A percentile compares a stretch with the other conserved stretches of the same genome.
Evolutionary conservation across 2,113 vertebrate genomes (phyloP).

Genomic region (Cavia aperea): DNA sequence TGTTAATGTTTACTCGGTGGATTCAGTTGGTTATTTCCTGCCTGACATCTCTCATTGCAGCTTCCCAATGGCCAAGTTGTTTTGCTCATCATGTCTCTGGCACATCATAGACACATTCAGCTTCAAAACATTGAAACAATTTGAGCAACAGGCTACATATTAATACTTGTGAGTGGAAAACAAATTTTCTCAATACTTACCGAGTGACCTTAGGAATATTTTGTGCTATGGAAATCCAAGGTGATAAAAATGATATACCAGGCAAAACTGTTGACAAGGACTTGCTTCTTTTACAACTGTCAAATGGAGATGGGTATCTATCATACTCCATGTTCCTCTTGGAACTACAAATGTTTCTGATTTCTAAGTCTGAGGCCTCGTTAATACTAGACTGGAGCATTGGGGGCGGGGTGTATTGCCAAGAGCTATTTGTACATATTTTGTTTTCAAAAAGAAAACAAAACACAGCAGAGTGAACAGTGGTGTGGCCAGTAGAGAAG

Average conservation of each 20-base stretch:
- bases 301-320: neutral
- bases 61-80: neutral
- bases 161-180: neutral
- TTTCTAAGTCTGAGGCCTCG: neutral
- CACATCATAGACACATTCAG: neutral
- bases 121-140: neutral
- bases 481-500: neutral
- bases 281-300: slow-evolving; percentile 20
- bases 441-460: neutral
- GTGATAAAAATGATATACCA: slow-evolving; percentile 10
- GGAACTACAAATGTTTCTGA: neutral
- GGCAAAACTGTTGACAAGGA: neutral
- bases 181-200: neutral
- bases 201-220: neutral
- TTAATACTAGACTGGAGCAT: neutral
- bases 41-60: neutral
- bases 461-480: too few relatives aligned
- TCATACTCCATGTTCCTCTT: neutral
- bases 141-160: neutral
- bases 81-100: neutral
- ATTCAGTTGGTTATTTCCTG: neutral
- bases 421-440: neutral
- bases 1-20: neutral
- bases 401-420: neutral
- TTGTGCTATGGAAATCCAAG: neutral